Percentiles rank a stretch among this genome's conserved stretches.
Conservation (phyloP, 2,113 vertebrate genomes). For the Centrocercus urophasianus region DNA sequence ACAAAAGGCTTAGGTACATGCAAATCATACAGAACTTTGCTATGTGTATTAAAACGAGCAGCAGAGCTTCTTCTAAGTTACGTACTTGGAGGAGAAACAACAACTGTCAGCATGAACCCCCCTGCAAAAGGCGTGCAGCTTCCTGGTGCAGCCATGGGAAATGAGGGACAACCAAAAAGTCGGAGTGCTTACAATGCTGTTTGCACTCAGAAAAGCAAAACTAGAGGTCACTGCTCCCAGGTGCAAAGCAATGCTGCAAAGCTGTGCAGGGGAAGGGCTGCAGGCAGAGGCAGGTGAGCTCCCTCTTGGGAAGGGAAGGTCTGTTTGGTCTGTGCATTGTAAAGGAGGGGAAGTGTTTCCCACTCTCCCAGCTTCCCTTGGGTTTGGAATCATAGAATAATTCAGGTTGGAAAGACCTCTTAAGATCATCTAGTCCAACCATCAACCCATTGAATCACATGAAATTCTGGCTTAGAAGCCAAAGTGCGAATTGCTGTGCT, state of each 20-base stretch:
- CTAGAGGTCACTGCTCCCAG: background rate
- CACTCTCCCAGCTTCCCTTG: background rate
- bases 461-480: background rate
- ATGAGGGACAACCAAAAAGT: background rate
- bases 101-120: background rate
- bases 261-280: background rate
- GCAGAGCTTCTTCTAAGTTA: constrained; percentile 32
- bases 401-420: no score
- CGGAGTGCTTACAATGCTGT: background rate
- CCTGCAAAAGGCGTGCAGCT: background rate
- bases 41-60: constrained; percentile 7
- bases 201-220: background rate
- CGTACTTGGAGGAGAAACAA: background rate
- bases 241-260: background rate
- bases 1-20: constrained; percentile 58
- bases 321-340: background rate
- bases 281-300: background rate
- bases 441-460: no score
- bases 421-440: no score
- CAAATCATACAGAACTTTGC: constrained; percentile 57
- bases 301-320: background rate
- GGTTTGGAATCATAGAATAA: background rate
- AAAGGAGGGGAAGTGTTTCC: background rate
- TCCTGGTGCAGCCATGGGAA: background rate
- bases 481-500: background rate